Percentiles rank a stretch among this genome's conserved stretches.
These are phyloP conservation scores for Nicator chloris DNA, from an alignment of 2,113 vertebrate genomes.

Conservation along the genomic window DNA sequence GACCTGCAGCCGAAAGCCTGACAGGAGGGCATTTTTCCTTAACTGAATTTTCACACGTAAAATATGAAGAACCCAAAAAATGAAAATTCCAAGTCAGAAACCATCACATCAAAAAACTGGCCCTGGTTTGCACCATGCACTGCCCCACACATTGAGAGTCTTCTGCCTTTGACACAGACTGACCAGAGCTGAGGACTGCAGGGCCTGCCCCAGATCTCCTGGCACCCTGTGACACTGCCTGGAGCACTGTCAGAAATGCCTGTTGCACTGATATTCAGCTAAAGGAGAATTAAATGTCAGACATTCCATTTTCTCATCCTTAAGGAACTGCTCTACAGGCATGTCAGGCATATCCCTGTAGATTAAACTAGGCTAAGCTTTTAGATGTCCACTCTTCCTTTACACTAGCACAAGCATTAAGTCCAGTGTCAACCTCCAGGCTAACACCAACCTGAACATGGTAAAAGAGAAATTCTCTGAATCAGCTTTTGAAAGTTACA, in stretches of 20 bases:
- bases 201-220: background rate
- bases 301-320: background rate
- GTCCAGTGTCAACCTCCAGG: background rate
- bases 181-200: background rate
- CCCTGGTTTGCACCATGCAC: background rate
- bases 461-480: background rate
- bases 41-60: background rate
- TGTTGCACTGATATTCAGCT: background rate
- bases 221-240: background rate
- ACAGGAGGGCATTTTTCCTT: background rate
- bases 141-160: background rate
- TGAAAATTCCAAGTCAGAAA: background rate
- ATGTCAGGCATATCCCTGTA: background rate
- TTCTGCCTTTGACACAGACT: background rate
- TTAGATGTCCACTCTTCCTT: background rate
- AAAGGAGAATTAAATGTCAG: background rate
- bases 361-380: background rate
- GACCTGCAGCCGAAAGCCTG: background rate
- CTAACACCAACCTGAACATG: background rate
- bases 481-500: background rate
- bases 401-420: background rate
- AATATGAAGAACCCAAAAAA: background rate
- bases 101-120: background rate
- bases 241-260: background rate
- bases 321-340: background rate